Conservation (phyloP, 2,113 vertebrate species). For the Daubentonia madagascariensis region DNA sequence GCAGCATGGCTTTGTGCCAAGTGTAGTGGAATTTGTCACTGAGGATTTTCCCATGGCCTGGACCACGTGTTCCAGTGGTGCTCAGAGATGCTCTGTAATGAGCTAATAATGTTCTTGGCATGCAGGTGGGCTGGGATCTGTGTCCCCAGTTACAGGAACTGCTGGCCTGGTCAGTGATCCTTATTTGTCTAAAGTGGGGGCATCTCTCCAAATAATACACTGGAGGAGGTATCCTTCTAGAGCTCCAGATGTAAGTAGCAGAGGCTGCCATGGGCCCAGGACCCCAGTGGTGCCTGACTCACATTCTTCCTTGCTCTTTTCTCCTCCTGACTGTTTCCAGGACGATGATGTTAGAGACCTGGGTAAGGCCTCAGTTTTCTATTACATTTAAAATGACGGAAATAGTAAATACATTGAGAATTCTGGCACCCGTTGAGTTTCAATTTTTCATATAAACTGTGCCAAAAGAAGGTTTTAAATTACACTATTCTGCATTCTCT, state of each 20-base stretch:
- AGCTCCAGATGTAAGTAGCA: fast-evolving
- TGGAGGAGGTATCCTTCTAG: background rate
- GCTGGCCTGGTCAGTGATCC: background rate
- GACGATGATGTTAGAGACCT: background rate
- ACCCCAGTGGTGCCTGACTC: background rate
- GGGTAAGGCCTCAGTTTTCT: background rate
- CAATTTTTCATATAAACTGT: background rate
- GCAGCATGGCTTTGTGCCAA: conserved; percentile 5
- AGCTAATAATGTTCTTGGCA: background rate
- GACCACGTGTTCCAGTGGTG: background rate
- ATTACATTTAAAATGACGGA: background rate
- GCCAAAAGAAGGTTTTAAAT: background rate
- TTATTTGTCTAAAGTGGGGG: background rate
- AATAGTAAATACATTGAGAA: background rate
- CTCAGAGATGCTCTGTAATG: background rate
- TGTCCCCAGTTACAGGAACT: background rate
- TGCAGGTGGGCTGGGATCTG: background rate
- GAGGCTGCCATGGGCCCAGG: background rate
- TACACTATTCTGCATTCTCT: fast-evolving
- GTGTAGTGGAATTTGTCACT: background rate
- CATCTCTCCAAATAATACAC: background rate
- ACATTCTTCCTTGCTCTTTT: background rate
- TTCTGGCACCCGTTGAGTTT: background rate
- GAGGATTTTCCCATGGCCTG: background rate
- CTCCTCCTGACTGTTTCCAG: background rate